A percentile compares a stretch with the other conserved stretches of the same genome.
These are phyloP conservation scores for Enteromius afrohamiltoni DNA, from an alignment of 2,797 vertebrate genomes.

Conservation along the genomic window DNA sequence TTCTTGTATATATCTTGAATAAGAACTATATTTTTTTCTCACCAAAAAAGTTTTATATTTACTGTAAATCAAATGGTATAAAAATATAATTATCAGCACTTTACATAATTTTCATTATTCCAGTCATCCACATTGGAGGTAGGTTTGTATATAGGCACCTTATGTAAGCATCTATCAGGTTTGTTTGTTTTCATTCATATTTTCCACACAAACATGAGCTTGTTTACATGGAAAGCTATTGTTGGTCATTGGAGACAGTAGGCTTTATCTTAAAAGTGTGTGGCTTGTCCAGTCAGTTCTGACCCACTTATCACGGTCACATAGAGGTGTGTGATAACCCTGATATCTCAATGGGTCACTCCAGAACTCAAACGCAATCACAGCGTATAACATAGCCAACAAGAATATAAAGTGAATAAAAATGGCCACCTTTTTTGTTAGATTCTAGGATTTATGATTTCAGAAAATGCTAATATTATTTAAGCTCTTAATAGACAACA, in stretches of 20 bases:
- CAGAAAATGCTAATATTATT: not conserved
- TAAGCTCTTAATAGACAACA: not conserved
- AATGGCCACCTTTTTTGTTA: not conserved
- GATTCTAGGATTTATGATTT: not conserved
- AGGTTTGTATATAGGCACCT: not conserved
- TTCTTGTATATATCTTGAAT: not conserved
- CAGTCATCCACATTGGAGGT: not conserved
- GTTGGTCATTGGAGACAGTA: conserved; percentile 37
- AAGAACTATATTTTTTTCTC: too few species aligned
- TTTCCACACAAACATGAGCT: conserved; percentile 38
- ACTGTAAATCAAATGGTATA: not conserved
- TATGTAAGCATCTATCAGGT: conserved; percentile 11
- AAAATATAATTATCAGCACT: too few species aligned
- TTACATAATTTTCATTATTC: not conserved
- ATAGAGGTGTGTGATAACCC: conserved; percentile 45
- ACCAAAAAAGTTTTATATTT: too few species aligned
- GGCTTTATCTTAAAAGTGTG: conserved; percentile 61
- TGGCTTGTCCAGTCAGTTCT: conserved; percentile 36
- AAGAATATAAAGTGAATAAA: not conserved
- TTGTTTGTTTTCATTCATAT: conserved; percentile 36
- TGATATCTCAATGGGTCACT: conserved; percentile 52
- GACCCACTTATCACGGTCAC: conserved; percentile 39
- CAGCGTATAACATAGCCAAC: not conserved
- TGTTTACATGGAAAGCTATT: conserved; percentile 51
- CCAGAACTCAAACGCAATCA: conserved; percentile 10